phyloP scores from a whole-genome alignment of 2,888 invertebrate genomes.

The Nomada flava region DNA sequence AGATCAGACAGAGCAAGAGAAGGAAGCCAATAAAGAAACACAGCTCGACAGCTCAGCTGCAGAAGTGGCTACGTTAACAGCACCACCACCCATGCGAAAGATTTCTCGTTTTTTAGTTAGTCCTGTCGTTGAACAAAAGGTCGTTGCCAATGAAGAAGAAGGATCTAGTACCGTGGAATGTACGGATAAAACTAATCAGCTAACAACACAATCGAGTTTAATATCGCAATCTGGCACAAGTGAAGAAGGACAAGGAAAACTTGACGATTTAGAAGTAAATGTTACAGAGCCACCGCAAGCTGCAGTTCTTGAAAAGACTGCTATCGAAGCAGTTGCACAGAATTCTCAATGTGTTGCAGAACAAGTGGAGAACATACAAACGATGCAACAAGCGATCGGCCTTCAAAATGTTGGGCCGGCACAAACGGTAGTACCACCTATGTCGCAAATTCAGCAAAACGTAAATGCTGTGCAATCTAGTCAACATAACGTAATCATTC shows the following conservation, averaged over 20 bases:
- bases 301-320: conserved; percentile 38
- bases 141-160: conserved; percentile 57
- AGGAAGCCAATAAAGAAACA: conserved; percentile 56
- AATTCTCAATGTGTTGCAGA: conserved; percentile 47
- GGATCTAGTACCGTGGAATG: conserved; percentile 31
- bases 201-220: conserved; percentile 30
- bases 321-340: conserved; percentile 39
- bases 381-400: conserved; percentile 47
- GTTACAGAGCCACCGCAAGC: conserved; percentile 53
- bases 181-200: conserved; percentile 33
- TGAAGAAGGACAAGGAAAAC: conserved; percentile 50
- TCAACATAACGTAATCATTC: conserved; percentile 67
- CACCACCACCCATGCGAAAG: conserved; percentile 87
- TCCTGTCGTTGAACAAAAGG: conserved; percentile 88
- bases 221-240: conserved; percentile 25
- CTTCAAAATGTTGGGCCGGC: conserved; percentile 63
- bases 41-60: conserved; percentile 27
- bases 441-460: conserved; percentile 50
- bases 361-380: conserved; percentile 59
- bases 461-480: conserved; percentile 62
- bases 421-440: conserved; percentile 53
- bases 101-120: conserved; percentile 93
- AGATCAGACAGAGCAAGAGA: conserved; percentile 64
- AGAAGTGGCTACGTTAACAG: conserved; percentile 69
- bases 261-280: conserved; percentile 50